Base-by-base conservation (phyloP, 2,888 invertebrate genomes). In the Deilephila porcellus region DNA sequence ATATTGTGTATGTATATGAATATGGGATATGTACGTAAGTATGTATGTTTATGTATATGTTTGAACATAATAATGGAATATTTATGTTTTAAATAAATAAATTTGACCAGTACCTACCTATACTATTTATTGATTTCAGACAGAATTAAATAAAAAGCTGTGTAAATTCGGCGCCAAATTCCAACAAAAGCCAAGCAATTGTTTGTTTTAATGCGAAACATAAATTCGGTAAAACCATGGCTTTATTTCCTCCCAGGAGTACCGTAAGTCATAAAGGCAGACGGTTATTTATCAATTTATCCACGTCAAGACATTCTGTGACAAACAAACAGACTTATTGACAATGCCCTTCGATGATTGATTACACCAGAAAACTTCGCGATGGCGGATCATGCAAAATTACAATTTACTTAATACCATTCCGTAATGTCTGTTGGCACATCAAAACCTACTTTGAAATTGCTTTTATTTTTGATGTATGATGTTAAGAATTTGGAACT, bases 331-430 rank as follows among this genome's bases (percentile, higher is more conserved):
- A 67, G 67, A 82, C 76, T 82, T 82, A 82, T 82, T 83, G 82
- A 82, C 77, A 62, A 72, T 76, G 83, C 80, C 83, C 82, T 78
- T 74, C 14, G 72, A 83, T 82, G 83, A 83, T 82, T 82, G 84
- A 82, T 81, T 76, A 67, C 25, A 17, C 25, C 45, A 67, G 67
- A 52, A 52, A 67, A 67, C 14, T 67, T 67, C 74, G 71, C 25
- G 52, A 67, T 25, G 52, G 67, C 45, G 52, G 77, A 75, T 82
- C 79, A 79, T 78, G 76, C 78, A 63, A 83, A 80, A 81, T 82
- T 80, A 81, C 75, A 78, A 80, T 80, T 83, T 56, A 56, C n/a
- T 56, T 80, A 74, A 67, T 67, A 52, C 67, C 45, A n/a, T 63
- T 63, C n/a, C n/a, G 67, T 67, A 52, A 67, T 67, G 52, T 52